phyloP scores from a whole-genome alignment of 2,888 invertebrate species.

The Acleris laterana region DNA sequence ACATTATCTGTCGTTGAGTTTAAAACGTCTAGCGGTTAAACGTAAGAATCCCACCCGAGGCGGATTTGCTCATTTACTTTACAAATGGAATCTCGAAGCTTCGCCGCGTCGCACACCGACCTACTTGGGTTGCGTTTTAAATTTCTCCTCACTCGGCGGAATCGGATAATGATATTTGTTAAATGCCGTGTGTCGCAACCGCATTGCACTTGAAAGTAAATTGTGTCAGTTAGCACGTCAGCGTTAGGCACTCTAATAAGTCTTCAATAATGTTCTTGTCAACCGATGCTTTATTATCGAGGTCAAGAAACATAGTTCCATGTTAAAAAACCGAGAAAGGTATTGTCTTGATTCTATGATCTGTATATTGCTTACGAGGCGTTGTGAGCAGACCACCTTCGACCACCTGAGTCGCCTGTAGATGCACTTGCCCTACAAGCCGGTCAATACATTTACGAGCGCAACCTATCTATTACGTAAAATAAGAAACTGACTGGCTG shows the following conservation, averaged over 20 bases:
- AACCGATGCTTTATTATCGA: slow-evolving; percentile 14
- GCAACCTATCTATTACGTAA: no score
- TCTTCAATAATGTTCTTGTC: slow-evolving; percentile 29
- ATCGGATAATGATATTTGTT: slow-evolving; percentile 8
- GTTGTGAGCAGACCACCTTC: no score
- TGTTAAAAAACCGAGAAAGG: slow-evolving; percentile 2
- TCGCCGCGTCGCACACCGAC: slow-evolving; percentile 6
- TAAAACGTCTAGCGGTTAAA: neutral
- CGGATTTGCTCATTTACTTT: slow-evolving; percentile 17
- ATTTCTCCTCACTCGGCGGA: slow-evolving; percentile 12
- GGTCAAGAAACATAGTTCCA: neutral
- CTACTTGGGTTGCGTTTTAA: neutral
- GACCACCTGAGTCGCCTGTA: no score
- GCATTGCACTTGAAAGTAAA: slow-evolving; percentile 40
- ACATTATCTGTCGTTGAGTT: no score
- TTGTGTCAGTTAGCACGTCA: slow-evolving; percentile 54
- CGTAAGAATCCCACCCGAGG: slow-evolving; percentile 1
- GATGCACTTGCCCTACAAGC: no score
- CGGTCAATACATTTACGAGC: no score
- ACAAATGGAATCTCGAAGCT: slow-evolving; percentile 11
- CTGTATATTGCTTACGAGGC: no score
- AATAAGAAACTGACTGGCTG: no score
- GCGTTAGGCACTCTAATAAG: slow-evolving; percentile 54
- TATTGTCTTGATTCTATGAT: neutral
- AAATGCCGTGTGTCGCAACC: slow-evolving; percentile 21